Evolutionary conservation across 2,888 invertebrate genomes (phyloP), one percentile per base, ranked within the genome.

Genomic region (Ornithoptera alexandrae): DNA sequence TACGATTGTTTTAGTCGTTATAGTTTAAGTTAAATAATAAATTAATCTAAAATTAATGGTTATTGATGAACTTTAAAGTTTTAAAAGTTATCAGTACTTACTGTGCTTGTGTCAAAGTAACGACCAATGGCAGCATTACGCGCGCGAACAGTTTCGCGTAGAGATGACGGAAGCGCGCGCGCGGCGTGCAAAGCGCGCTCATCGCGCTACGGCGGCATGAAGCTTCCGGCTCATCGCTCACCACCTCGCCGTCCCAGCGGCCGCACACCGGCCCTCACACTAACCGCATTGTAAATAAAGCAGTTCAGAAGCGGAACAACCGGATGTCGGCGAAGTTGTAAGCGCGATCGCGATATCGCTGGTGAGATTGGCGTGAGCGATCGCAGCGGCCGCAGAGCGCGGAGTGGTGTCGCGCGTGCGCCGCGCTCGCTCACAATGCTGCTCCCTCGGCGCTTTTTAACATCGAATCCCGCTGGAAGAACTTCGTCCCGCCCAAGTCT

Each of bases 331-430:
- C 71, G 72, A 62, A 71, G 77, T 77, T 81, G 82, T 78, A 84
- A 79, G 81, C 82, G 75, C 81, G 79, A 81, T 79, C 78, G 78
- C 73, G 73, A 74, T 74, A 68, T 76, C 71, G 72, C 73, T 72
- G 71, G 69, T 67, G 73, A 75, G 76, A 73, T 78, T 75, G 82
- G 81, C 86, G 81, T 81, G 89, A 85, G 88, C 85, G 83, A 77
- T 81, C 88, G 81, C 84, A 82, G 78, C 85, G 86, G 79, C 81
- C 68, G 82, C 85, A 82, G 75, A 81, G 77, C 79, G 76, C 84
- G 80, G 84, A 90, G 85, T 92, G 92, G 71, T 85, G 84, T 83
- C 90, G 92, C 92, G 92, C 92, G 81, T 92, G 92, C 92, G 92
- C 90, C 83, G 74, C 82, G 74, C 68, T 72, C 69, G 58, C 53